phyloP scores from a whole-genome alignment of 2,113 vertebrate genomes.

The Hydrochoerus hydrochaeris region DNA sequence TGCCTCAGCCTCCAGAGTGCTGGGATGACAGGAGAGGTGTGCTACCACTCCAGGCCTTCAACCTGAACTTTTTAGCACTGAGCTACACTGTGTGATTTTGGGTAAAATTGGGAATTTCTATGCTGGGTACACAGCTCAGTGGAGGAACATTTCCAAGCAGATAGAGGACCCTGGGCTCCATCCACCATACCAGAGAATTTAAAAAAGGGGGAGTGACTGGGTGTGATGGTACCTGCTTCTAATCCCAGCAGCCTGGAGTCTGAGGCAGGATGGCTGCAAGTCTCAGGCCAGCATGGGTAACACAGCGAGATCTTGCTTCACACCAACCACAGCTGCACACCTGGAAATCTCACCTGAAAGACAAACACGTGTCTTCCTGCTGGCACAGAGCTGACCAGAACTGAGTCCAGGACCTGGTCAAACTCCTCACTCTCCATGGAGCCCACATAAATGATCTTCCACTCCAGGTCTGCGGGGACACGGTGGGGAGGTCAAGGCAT shows the following conservation, averaged over 20 bases:
- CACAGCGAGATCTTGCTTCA: background rate
- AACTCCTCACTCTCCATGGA: slow-evolving; percentile 96
- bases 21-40: background rate
- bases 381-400: slow-evolving; percentile 94
- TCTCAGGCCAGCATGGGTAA: background rate
- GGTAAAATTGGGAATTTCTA: background rate
- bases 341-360: slow-evolving; percentile 90
- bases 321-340: background rate
- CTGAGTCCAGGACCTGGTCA: slow-evolving; percentile 94
- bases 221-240: background rate
- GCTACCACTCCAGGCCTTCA: background rate
- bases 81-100: background rate
- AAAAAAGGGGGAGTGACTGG: background rate
- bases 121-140: background rate
- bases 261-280: background rate
- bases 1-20: background rate
- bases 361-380: slow-evolving; percentile 96
- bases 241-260: background rate
- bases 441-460: slow-evolving; percentile 97
- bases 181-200: background rate
- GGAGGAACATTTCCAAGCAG: too few relatives aligned
- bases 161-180: background rate
- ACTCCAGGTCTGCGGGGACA: slow-evolving; percentile 90
- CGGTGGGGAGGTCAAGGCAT: background rate
- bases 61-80: background rate